Conservation (phyloP, 2,797 vertebrate genomes). For the Ctenopoma kingsleyae region DNA sequence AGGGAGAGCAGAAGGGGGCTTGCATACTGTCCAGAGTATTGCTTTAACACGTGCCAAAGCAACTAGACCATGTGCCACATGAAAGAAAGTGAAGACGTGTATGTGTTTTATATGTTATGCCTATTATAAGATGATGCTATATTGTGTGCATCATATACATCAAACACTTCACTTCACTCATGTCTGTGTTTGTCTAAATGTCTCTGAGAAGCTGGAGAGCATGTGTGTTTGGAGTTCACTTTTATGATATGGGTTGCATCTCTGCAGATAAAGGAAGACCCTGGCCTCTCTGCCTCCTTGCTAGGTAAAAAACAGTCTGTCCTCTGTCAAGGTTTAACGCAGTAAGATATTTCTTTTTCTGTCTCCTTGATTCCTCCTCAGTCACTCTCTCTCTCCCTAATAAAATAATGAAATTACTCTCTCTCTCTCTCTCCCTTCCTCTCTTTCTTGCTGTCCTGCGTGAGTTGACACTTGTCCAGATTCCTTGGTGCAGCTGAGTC, state of each 20-base stretch:
- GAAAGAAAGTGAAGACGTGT: conserved; percentile 7
- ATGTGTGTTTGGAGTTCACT: conserved; percentile 32
- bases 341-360: conserved; percentile 34
- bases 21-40: conserved; percentile 37
- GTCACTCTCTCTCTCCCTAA: conserved; percentile 29
- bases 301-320: conserved; percentile 58
- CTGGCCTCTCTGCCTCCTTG: conserved; percentile 44
- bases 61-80: conserved; percentile 6
- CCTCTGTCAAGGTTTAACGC: conserved; percentile 75
- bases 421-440: conserved; percentile 32
- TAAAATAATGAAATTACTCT: conserved; percentile 71
- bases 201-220: background rate
- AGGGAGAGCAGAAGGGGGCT: conserved; percentile 9
- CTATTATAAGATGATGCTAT: conserved; percentile 14
- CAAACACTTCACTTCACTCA: background rate
- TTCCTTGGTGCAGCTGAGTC: conserved; percentile 82
- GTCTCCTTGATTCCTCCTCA: background rate
- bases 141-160: conserved; percentile 4
- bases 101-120: background rate
- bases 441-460: conserved; percentile 46
- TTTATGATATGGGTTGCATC: conserved; percentile 41
- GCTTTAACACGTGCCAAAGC: conserved; percentile 18
- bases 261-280: conserved; percentile 50
- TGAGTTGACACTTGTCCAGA: conserved; percentile 73
- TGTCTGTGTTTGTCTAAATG: conserved; percentile 17